Evolutionary conservation across 2,797 vertebrate genomes (phyloP).

Genomic region (Dendrocincla fuliginosa): DNA sequence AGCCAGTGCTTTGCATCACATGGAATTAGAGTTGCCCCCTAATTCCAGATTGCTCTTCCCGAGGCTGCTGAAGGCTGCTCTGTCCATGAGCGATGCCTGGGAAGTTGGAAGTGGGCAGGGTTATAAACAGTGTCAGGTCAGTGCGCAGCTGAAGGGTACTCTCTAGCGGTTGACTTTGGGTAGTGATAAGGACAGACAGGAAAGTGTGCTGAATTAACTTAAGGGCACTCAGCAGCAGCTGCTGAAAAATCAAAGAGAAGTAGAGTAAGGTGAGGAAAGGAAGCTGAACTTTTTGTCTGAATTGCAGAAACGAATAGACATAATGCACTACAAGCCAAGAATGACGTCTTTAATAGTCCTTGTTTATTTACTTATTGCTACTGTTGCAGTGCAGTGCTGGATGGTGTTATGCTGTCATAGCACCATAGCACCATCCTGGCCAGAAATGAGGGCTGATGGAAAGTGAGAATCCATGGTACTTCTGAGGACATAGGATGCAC

Average conservation of each 20-base stretch:
- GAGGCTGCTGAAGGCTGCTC: neutral
- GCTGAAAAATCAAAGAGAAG: neutral
- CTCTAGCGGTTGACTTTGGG: slow-evolving; percentile 42
- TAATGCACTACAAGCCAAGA: neutral
- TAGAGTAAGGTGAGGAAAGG: neutral
- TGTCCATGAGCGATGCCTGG: neutral
- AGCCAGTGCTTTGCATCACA: neutral
- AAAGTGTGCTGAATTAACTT: neutral
- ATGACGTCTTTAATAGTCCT: neutral
- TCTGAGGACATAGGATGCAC: neutral
- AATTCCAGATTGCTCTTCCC: neutral
- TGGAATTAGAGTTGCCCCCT: neutral
- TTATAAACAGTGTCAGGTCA: neutral
- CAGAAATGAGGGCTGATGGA: neutral
- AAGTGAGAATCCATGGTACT: neutral
- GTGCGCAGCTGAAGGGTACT: slow-evolving; percentile 45
- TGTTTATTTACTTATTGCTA: neutral
- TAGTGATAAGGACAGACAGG: neutral
- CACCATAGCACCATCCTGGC: neutral
- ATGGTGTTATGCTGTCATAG: neutral
- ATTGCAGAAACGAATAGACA: neutral
- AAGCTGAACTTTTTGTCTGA: neutral
- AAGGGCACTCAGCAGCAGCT: neutral
- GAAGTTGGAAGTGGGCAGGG: neutral
- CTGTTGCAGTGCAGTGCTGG: neutral